Base-by-base conservation (phyloP, 2,888 invertebrate genomes). In the Agrenia bidenticulata region DNA sequence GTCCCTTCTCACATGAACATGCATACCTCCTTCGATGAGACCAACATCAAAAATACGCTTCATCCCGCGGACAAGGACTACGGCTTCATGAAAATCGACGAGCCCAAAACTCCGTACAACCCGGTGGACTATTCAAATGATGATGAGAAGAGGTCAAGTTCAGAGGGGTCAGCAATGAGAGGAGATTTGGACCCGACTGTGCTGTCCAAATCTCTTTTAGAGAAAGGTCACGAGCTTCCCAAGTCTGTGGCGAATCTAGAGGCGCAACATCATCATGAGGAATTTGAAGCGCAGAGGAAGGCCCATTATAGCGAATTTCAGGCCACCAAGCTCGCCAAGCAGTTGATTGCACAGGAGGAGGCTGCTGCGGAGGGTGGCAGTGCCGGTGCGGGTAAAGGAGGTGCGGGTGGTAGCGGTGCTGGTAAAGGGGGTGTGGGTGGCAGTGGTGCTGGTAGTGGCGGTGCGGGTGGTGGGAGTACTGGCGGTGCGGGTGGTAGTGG, bases 31-130 rank as follows among this genome's bases (percentile, higher is more conserved):
- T 69, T 69, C 59, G 69, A 69, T 37, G 69, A 69, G 32, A 66
- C 54, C 58, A 69, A 69, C 26, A 69, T 69, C 17, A 19, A 61
- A 15, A 42, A 66, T 42, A 69, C 69, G 32, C 56, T 57, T 17
- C 69, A 69, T 61, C 69, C 69, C 54, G 63, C 41, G 19, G 37
- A 26, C 21, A 69, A 69, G 37, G 66, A 66, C 27, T 69, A 69
- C 50, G 69, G 69, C 11, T 59, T 58, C 23, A 66, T 66, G 61
- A 66, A 57, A 58, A 69, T 69, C 21, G 69, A 66, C 32, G 69
- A 69, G 54, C 61, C 66, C 9, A 66, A 69, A 21, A 69, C 69
- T 24, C 69, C 69, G 1, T 69, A 61, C 39, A 11, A 7, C 27
- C 19, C 7, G 17, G n/a, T 2, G 17, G n/a, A 17, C 2, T 7